phyloP scores from a whole-genome alignment of 2,888 invertebrate genomes.

The Polyommatus iphigenia region DNA sequence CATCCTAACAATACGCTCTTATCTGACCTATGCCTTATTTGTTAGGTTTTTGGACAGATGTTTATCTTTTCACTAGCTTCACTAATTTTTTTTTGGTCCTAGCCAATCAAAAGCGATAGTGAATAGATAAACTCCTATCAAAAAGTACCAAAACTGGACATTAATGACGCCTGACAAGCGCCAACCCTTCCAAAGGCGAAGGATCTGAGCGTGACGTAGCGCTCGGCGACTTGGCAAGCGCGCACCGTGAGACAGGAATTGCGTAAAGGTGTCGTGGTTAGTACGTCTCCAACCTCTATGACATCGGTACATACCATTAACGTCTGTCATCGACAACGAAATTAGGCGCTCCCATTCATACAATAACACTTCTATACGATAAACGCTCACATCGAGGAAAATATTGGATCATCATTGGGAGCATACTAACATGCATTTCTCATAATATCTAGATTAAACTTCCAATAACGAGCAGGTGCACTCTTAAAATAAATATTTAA shows the following conservation, averaged over 20 bases:
- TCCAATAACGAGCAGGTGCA: not conserved
- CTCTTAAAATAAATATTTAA: slow-evolving; percentile 22
- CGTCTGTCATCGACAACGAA: slow-evolving; percentile 61
- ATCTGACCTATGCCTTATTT: no score
- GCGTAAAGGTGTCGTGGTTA: slow-evolving; percentile 75
- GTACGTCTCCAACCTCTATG: slow-evolving; percentile 62
- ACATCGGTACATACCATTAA: slow-evolving; percentile 69
- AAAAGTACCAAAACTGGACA: no score
- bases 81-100: no score
- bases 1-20: no score
- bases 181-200: slow-evolving; percentile 47
- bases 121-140: no score
- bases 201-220: slow-evolving; percentile 63
- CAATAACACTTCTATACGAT: slow-evolving; percentile 44
- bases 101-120: no score
- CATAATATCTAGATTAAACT: not conserved
- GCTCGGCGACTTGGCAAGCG: slow-evolving; percentile 75
- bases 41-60: no score
- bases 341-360: slow-evolving; percentile 56
- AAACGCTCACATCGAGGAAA: not conserved
- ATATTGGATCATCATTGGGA: not conserved
- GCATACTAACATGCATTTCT: not conserved
- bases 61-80: no score
- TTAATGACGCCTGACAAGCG: not conserved
- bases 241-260: slow-evolving; percentile 70